Base-by-base conservation (phyloP, 2,113 vertebrate species). In the Amblyornis subalaris region DNA sequence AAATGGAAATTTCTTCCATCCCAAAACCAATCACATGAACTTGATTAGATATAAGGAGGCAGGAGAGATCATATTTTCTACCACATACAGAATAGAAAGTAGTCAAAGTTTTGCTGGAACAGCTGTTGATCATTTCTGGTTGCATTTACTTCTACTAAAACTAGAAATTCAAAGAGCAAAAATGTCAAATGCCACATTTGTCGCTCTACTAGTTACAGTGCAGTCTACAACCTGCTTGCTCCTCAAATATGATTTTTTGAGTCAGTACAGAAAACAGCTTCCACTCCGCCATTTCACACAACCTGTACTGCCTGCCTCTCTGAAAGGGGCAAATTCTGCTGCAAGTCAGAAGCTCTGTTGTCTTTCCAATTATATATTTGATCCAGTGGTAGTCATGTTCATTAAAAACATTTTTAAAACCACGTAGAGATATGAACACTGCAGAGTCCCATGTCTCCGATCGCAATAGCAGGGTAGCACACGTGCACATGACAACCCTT, bases 401-500 rank as follows among this genome's bases (percentile, higher is more conserved):
- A 45, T 33, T 47, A 45, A 55, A 88, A 67, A 6, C 24, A 24
- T 6, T 76, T 65, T 55, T 62, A 48, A 42, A 42, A 42, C 42
- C 50, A 44, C 13, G 15, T 61, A 45, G 23, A 40, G 7, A 45
- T 3, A 2, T 1, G 2, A 12, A 29, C 18, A 17, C 50, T 36
- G 8, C 80, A 58, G 51, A 74, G 31, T 7, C 3, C 2, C 3
- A 1, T 1, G 2, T 3, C 35, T 58, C 19, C 20, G 44, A 40
- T 18, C 9, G 23, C 20, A 3, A 5, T 28, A 24, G 20, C 28
- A 35, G 28, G 10, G 13, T 7, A 72, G 61, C 1, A 8, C 28
- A 13, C 0, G 0, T 17, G 6, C 23, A 11, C 3, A 0, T 12
- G 26, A 38, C 4, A 2, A 38, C 11, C 4, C 22, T 61, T 48